Base-by-base conservation (phyloP, 2,797 vertebrate species). In the Pantherophis alleghaniensis region DNA sequence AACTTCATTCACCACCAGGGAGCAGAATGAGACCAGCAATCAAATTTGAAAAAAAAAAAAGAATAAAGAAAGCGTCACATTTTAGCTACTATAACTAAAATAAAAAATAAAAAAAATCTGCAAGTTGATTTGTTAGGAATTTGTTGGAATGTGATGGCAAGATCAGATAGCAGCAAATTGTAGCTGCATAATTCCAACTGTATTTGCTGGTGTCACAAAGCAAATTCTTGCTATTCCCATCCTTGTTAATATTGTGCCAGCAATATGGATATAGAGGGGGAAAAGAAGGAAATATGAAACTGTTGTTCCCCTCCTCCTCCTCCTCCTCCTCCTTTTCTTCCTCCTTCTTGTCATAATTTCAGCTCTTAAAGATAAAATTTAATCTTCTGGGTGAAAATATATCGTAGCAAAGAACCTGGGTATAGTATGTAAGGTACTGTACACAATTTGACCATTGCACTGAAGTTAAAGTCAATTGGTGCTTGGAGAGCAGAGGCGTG, bases 21-120 rank as follows among this genome's bases (percentile, higher is more conserved):
- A 96, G 96, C 97, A 96, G 69, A 92, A 13, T 87, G 51, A 91
- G 55, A 87, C 92, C 92, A 94, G 92, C 88, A 91, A 90, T 5
- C 4, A 2, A 92, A 90, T 2, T 55, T 42, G 18, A 6, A 5
- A 32, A 37, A 32, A 32, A 37, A 32, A 16, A 60, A 60, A 9
- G 6, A 24, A 24, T 2, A 32, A 69, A 69, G 32, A 79, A 74
- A 4, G 18, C 3, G 0, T 79, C 16, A 22, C 69, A 42, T 79
- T 79, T 37, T 42, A 42, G 69, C 32, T 79, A 79, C 32, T 42
- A 22, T 79, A 20, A 42, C 37, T 79, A 79, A 42, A 42, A 5
- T 79, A 79, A 42, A 42, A 5, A 20, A 37, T 7, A 7, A 51
- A 51, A 51, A 51, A 79, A 42, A 14, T 4, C 18, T 42, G 7